Conservation (phyloP, 2,797 vertebrate species). For the Hoplostethus mediterraneus region DNA sequence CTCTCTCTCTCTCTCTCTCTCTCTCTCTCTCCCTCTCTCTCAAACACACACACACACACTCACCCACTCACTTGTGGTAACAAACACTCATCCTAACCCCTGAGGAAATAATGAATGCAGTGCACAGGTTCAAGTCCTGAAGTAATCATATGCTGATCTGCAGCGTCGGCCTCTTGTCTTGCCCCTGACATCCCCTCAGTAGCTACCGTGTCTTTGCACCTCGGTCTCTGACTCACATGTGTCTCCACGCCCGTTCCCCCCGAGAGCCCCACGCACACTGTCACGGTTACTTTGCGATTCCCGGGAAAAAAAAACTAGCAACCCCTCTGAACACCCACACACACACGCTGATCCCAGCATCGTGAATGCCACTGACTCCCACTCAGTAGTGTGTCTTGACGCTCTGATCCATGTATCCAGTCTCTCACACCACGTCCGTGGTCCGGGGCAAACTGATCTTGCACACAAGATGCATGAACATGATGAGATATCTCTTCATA, state of each 20-base stretch:
- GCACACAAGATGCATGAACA: no score
- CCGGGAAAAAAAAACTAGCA: conserved; percentile 36
- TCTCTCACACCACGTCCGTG: no score
- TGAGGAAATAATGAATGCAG: conserved; percentile 50
- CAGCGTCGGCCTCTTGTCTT: conserved; percentile 53
- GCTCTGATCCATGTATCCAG: no score
- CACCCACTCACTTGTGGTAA: not conserved
- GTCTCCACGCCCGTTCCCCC: not conserved
- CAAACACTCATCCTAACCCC: conserved; percentile 19
- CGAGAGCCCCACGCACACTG: no score
- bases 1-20: no score
- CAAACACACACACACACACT: conserved; percentile 1
- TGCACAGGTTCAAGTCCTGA: conserved; percentile 41
- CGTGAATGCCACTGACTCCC: no score
- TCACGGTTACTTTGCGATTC: not conserved
- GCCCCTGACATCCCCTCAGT: conserved; percentile 41
- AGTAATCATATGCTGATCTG: conserved; percentile 61
- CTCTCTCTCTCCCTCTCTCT: not conserved
- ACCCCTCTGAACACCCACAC: conserved; percentile 15
- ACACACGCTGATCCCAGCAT: no score
- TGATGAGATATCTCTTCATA: no score
- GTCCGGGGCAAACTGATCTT: no score
- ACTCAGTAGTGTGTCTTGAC: no score
- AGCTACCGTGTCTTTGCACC: conserved; percentile 22
- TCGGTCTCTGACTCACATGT: conserved; percentile 9